phyloP scores from a whole-genome alignment of 2,888 invertebrate species.

The Harpagoxenus sublaevis region DNA sequence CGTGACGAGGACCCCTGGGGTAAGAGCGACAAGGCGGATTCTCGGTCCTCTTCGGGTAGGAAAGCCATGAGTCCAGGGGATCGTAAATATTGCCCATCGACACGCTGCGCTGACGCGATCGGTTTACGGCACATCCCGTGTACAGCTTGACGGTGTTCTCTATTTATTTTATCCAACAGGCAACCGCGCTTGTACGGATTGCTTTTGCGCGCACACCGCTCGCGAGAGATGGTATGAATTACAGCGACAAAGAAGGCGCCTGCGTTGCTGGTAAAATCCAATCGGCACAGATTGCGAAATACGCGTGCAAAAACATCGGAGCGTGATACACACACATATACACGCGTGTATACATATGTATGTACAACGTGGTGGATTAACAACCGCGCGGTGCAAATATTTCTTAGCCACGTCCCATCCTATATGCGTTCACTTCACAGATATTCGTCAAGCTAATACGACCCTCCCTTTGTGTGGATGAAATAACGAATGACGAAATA shows the following conservation, averaged over 20 bases:
- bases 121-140: conserved; percentile 29
- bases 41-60: conserved; percentile 7
- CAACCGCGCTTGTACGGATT: conserved; percentile 40
- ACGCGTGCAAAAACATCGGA: conserved; percentile 24
- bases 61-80: conserved; percentile 29
- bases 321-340: not conserved
- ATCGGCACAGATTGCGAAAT: conserved; percentile 44
- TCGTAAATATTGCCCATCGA: conserved; percentile 52
- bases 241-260: conserved; percentile 42
- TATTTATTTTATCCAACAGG: conserved; percentile 49
- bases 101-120: conserved; percentile 48
- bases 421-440: not conserved
- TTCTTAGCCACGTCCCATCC: conserved; percentile 7
- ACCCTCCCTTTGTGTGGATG: conserved; percentile 8
- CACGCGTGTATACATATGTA: not conserved
- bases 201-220: conserved; percentile 34
- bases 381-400: conserved; percentile 28
- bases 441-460: conserved; percentile 29
- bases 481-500: conserved; percentile 32
- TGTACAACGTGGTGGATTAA: conserved; percentile 5
- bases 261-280: conserved; percentile 37
- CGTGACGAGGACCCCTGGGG: conserved; percentile 4
- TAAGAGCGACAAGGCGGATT: conserved; percentile 42
- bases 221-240: conserved; percentile 35
- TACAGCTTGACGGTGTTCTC: conserved; percentile 17